These are phyloP conservation scores for Drosophila kohkoa DNA, from an alignment of 1,140 invertebrate genomes.

Conservation along the genomic window DNA sequence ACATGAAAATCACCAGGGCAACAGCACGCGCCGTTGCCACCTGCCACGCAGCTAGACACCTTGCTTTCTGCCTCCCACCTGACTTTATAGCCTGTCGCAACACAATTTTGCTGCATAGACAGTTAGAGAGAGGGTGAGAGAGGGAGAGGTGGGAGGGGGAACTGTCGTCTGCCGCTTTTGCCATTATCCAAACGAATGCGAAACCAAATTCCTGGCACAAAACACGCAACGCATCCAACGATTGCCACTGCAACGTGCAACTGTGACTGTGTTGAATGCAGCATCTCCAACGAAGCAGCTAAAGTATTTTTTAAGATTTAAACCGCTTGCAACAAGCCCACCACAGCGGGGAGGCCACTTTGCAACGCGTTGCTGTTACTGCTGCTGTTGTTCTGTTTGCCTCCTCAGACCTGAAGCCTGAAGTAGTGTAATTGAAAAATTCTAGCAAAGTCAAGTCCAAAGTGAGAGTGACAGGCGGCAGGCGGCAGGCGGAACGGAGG, in stretches of 20 bases:
- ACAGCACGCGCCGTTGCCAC: conserved; percentile 72
- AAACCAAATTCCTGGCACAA: conserved; percentile 77
- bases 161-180: conserved; percentile 40
- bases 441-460: conserved; percentile 82
- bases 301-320: conserved; percentile 71
- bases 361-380: conserved; percentile 50
- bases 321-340: conserved; percentile 53
- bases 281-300: conserved; percentile 21
- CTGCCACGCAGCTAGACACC: conserved; percentile 26
- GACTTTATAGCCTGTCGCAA: conserved; percentile 74
- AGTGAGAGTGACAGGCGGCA: conserved; percentile 77
- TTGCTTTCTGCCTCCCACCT: conserved; percentile 38
- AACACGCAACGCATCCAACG: conserved; percentile 73
- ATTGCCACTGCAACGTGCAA: conserved; percentile 16
- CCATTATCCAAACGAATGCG: conserved; percentile 77
- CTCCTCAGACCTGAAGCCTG: conserved; percentile 23
- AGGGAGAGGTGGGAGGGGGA: conserved; percentile 9
- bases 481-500: conserved; percentile 48
- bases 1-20: conserved; percentile 79
- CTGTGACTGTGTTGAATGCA: conserved; percentile 21
- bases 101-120: conserved; percentile 63
- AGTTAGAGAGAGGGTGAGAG: conserved; percentile 21
- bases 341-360: conserved; percentile 55
- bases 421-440: conserved; percentile 81
- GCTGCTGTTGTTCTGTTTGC: not conserved